Evolutionary conservation across 2,888 invertebrate species (phyloP), one percentile per base, ranked within the genome.

Genomic region (Pachymerium ferrugineum): DNA sequence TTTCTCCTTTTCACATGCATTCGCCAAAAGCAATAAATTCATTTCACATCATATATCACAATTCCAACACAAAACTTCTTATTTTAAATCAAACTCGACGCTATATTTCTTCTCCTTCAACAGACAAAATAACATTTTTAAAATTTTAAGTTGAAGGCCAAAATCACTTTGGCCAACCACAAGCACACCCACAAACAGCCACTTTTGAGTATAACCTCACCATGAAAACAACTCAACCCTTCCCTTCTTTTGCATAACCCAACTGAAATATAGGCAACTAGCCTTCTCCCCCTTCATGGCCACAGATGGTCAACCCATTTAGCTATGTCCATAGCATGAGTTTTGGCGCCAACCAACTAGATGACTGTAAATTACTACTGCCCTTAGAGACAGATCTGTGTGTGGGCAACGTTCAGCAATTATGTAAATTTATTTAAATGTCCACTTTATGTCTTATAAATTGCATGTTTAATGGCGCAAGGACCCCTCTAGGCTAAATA

Each of bases 341-440:
- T 47, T 47, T 47, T 47, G 47, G 47, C 47, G 47, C 47, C 47
- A 47, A 47, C 16, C 47, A 22, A 47, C 47, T 47, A 16, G 47
- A 47, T 47, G 47, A 47, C 47, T 47, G 47, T 47, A 47, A 47
- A 47, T 47, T 47, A 47, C 47, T 47, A 47, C 47, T 47, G 47
- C 47, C 47, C 47, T 42, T 42, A 47, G 47, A 47, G 47, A 47
- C 47, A 47, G 47, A 47, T 47, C 47, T 47, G 47, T 47, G 47
- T 47, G 47, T 47, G 47, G 47, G 47, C 47, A 47, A 47, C 47
- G 16, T 22, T 47, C 19, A 47, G 47, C 47, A 47, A 47, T 47
- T 47, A 47, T 47, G 47, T 47, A 47, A 47, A 47, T 47, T 47
- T 47, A 47, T 47, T 47, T 47, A 47, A 47, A 47, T 47, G 47